Percentiles rank a stretch among this genome's conserved stretches.
Conservation (phyloP, 2,797 vertebrate genomes). For the Tinamus major region DNA sequence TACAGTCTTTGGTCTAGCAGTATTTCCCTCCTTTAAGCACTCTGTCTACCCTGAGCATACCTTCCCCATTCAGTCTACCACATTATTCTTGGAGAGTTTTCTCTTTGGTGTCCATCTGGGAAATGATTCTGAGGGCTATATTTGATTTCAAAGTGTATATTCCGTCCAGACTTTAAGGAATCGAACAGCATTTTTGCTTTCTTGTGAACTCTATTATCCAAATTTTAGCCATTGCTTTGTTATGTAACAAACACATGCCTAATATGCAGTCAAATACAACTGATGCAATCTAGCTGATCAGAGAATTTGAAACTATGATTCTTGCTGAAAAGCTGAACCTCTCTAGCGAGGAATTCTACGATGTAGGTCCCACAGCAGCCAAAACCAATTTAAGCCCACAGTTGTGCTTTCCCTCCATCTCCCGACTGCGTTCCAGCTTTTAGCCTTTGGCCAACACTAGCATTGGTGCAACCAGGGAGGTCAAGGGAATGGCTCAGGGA, state of each 20-base stretch:
- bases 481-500: neutral
- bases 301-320: neutral
- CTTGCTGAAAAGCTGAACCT: neutral
- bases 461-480: neutral
- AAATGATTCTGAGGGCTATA: neutral
- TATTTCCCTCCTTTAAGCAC: neutral
- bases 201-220: neutral
- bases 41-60: neutral
- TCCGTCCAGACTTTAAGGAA: neutral
- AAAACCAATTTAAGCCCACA: neutral
- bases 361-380: neutral
- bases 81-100: neutral
- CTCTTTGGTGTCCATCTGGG: neutral
- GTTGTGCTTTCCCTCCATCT: neutral
- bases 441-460: neutral
- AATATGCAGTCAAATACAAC: neutral
- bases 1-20: neutral
- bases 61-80: neutral
- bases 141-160: neutral
- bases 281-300: neutral
- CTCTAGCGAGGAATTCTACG: neutral
- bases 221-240: neutral
- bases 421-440: neutral
- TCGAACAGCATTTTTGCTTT: neutral
- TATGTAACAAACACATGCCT: accelerated